Evolutionary conservation across 2,888 invertebrate species (phyloP), one percentile per base, ranked within the genome.

Genomic region (Clanis bilineata): DNA sequence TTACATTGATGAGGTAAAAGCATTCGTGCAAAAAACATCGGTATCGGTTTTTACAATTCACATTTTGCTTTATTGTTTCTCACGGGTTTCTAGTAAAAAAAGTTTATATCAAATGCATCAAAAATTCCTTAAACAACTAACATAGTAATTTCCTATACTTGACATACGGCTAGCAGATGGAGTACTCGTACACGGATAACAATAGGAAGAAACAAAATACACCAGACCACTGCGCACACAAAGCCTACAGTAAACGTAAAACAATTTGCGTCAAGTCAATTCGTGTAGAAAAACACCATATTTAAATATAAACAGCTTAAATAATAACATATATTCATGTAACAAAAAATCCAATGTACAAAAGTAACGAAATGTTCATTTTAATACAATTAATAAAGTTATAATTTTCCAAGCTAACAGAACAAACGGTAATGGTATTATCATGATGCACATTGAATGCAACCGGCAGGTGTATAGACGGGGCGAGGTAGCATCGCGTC

Each of bases 91-190:
- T 91, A 92, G 91, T 91, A 92, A 92, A 92, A 92, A 92, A 91
- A 90, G 91, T 92, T 90, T 83, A 88, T 90, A 89, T 90, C 92
- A 92, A 92, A 92, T 92, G 92, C 92, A 89, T 92, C 90, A 90
- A 92, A 92, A 92, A 92, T 91, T 90, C 89, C 92, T 92, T 92
- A 91, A 81, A 90, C 85, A 85, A 89, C 91, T 92, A 91, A 91
- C 89, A 84, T 90, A 90, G 89, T 90, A 86, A 83, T 80, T 79
- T 71, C 83, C 85, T 86, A 87, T 83, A 82, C 77, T 80, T 79
- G 83, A 83, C 84, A 75, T 86, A 85, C 76, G 78, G 83, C 89
- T 90, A 88, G 84, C 83, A 81, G 86, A 84, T 86, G 84, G 84
- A 85, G 84, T 80, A 80, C 74, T 85, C 80, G 78, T 85, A 86